Evolutionary conservation across 2,888 invertebrate genomes (phyloP), one percentile per base, ranked within the genome.

Genomic region (Venustoraphidia nigricollis): DNA sequence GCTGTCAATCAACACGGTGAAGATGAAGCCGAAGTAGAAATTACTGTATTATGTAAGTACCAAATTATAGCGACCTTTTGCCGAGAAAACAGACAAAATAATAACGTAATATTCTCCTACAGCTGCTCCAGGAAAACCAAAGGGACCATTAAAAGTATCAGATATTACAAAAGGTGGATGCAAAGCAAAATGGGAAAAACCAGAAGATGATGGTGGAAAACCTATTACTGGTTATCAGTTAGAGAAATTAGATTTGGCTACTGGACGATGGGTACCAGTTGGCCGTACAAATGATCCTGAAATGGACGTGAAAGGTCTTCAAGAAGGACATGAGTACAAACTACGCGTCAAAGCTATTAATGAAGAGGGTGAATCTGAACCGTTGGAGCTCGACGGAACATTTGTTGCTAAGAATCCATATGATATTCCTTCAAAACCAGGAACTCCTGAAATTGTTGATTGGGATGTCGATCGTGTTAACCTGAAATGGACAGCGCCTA

Each of bases 331-430:
- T 57, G 92, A 94, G 61, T 94, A 94, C 65, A 89, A 93, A 68
- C 95, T 95, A 73, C 76, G 94, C 55, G 91, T 95, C 10, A 84
- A 81, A 63, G 95, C 95, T 9, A 79, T 94, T 52, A 95, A 95
- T 60, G 94, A 95, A 54, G 95, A 94, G 64, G 92, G 92, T 13
- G 92, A 93, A 66, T 90, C 91, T 1, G 92, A 97, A 59, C 96
- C 97, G 8, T 66, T 96, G 53, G 89, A 91, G 65, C 89, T 92
- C n/a, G 90, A 92, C 47, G 77, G 81, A 58, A 77, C 87, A 3
- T 89, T 87, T 51, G 64, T 86, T 13, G 96, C 97, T 27, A 98
- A 97, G 72, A 97, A 98, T 76, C 97, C 97, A 55, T 98, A 81
- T 63, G 91, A 91, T 61, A 72, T 81, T 55, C 83, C 93, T 51